Base-by-base conservation (phyloP, 2,113 vertebrate genomes). In the Odocoileus hemionus region DNA sequence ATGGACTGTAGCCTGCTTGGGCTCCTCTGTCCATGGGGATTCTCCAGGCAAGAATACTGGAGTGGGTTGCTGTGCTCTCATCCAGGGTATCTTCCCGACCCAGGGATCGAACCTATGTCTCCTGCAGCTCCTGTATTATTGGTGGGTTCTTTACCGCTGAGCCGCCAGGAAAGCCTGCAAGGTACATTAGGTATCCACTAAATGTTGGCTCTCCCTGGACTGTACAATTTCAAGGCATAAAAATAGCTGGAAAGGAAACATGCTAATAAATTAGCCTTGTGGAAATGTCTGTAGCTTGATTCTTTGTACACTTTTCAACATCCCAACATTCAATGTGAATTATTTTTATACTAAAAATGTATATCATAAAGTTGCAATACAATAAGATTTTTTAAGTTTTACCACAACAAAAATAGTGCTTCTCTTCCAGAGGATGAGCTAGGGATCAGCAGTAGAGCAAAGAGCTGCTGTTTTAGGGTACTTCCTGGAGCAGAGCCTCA, bases 191-290 rank as follows among this genome's bases (percentile, higher is more conserved):
- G 94, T 83, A 86, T 61, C 55, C 74, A 87, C 60, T 83, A 96
- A 89, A 98, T 87, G 88, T 39, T 64, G 28, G 57, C n/a, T 91
- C 9, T 92, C 93, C 94, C 21, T 61, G 67, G 76, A 80, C n/a
- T 86, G 11, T 60, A 52, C 28, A 64, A 91, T 90, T 92, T 93
- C 88, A 93, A 95, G 80, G 54, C 76, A 89, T 95, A 94, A 94
- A 96, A 96, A 95, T 55, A 86, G 64, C 93, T 45, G 9, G 90
- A 80, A 89, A 89, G 80, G 23, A 95, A 97, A 89, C 90, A 89
- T n/a, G 58, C 58, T 55, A 70, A 45, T 39, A 26, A 67, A 76
- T 30, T 70, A 67, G 78, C 17, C 95, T 8, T 60, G 60, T 50
- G 7, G 43, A 87, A 85, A 60, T 23, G 67, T 33, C 39, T 60